Evolutionary conservation across 2,797 vertebrate genomes (phyloP), one percentile per base, ranked within the genome.

Genomic region (Hydrocynus forskahlii): DNA sequence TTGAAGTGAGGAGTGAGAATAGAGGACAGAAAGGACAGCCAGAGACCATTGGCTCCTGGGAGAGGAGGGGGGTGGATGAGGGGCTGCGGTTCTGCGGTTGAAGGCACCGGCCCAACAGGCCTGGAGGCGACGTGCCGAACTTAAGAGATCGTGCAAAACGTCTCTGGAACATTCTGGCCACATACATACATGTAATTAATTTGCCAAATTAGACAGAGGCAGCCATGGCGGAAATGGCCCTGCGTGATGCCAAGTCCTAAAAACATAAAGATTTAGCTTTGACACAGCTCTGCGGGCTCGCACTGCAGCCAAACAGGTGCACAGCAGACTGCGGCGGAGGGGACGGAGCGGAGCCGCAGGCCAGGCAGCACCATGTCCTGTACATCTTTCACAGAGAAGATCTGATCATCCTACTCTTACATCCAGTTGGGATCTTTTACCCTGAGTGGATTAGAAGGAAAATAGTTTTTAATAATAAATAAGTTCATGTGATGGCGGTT

Each of bases 161-260:
- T 86, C 84, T 86, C 52, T 67, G 72, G 85, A 91, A 89, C 88
- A 89, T 87, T 89, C 83, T 86, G 88, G 83, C 83, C 87, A 76
- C 84, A 92, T 87, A 88, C 88, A 92, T 90, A 87, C 10, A 50
- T 7, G 50, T 71, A 88, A 71, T 88, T 92, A 83, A 87, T 87
- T 92, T 89, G 87, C 83, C 82, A 81, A 86, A 91, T 91, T 79
- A 87, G 85, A 86, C 63, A 86, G 84, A 90, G 88, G 85, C 87
- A 89, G 86, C 83, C 87, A 87, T 89, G 87, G 86, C 90, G 89
- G 85, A 92, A 89, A 91, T 89, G 81, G 70, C 83, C 78, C 88
- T 89, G 89, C 75, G 83, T 87, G 87, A 83, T 89, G 89, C 91
- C 90, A 81, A 75, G 89, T 88, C 88, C 88, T 78, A 79, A 62